These are phyloP conservation scores for Petrocephalus microphthalmus DNA, from an alignment of 2,113 vertebrate genomes.

Conservation along the genomic window DNA sequence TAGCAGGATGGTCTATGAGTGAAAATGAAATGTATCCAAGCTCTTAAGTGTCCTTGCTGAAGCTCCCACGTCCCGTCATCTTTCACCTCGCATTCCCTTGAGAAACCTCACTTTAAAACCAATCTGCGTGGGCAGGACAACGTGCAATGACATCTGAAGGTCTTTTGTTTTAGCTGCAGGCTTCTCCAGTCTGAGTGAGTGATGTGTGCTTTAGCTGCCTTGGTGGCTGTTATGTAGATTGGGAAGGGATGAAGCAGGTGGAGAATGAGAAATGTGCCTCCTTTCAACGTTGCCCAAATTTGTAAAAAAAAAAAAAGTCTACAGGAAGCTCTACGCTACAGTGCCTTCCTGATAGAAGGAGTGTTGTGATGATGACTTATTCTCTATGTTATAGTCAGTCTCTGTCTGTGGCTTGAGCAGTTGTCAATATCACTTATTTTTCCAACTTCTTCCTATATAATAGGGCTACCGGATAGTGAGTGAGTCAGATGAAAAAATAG, in stretches of 20 bases:
- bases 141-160: constrained; percentile 75
- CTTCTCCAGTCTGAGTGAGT: constrained; percentile 61
- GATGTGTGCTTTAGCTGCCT: constrained; percentile 49
- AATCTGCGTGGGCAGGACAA: constrained; percentile 55
- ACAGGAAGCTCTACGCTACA: constrained; percentile 55
- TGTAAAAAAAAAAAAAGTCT: constrained; percentile 52
- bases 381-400: background rate
- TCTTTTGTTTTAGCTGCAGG: constrained; percentile 61
- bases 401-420: background rate
- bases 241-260: constrained; percentile 40
- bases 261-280: constrained; percentile 2
- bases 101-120: constrained; percentile 53
- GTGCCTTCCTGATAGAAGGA: background rate
- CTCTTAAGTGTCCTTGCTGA: background rate
- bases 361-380: background rate
- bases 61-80: background rate
- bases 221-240: constrained; percentile 58
- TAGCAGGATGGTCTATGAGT: background rate
- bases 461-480: background rate
- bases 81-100: constrained; percentile 67
- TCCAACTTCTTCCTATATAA: background rate
- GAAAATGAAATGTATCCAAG: background rate
- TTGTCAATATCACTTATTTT: background rate
- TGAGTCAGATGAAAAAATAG: background rate
- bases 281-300: constrained; percentile 16